Percentiles rank a stretch among this genome's conserved stretches.
These are phyloP conservation scores for Agrotis exclamationis DNA, from an alignment of 2,888 invertebrate species.

Conservation along the genomic window DNA sequence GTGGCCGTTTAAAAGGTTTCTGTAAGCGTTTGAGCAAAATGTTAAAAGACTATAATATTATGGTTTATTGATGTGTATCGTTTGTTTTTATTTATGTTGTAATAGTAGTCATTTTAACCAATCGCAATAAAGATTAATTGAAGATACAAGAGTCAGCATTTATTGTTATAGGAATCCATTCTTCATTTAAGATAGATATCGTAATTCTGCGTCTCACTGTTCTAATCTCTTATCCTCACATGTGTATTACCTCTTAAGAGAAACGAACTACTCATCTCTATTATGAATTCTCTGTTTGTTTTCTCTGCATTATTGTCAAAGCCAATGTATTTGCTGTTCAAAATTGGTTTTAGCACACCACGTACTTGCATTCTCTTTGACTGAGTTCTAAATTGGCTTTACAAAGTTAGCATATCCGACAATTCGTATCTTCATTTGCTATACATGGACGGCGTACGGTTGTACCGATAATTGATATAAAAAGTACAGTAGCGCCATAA, in stretches of 20 bases:
- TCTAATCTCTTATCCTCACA: neutral
- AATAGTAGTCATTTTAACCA: conserved; percentile 1
- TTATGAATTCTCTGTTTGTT: neutral
- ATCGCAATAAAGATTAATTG: conserved; percentile 4
- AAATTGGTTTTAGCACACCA: neutral
- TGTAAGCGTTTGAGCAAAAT: conserved; percentile 7
- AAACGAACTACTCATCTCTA: conserved; percentile 1
- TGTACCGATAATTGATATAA: no score
- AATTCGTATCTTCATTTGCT: conserved; percentile 4
- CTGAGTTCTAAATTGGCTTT: neutral
- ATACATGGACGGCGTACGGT: no score
- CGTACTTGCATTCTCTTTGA: conserved; percentile 1
- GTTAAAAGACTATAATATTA: conserved; percentile 13
- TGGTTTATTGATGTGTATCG: neutral
- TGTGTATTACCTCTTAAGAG: neutral
- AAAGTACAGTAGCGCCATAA: no score
- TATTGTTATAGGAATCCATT: conserved; percentile 13
- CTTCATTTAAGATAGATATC: conserved; percentile 6
- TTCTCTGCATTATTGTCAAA: neutral
- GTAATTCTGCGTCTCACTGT: conserved; percentile 15
- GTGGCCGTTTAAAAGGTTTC: conserved; percentile 29
- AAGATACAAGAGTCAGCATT: conserved; percentile 1
- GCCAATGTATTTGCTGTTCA: conserved; percentile 5
- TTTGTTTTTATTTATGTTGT: conserved; percentile 3
- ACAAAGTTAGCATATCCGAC: neutral